Conservation (phyloP, 2,113 vertebrate species). For the Macroglossus sobrinus region DNA sequence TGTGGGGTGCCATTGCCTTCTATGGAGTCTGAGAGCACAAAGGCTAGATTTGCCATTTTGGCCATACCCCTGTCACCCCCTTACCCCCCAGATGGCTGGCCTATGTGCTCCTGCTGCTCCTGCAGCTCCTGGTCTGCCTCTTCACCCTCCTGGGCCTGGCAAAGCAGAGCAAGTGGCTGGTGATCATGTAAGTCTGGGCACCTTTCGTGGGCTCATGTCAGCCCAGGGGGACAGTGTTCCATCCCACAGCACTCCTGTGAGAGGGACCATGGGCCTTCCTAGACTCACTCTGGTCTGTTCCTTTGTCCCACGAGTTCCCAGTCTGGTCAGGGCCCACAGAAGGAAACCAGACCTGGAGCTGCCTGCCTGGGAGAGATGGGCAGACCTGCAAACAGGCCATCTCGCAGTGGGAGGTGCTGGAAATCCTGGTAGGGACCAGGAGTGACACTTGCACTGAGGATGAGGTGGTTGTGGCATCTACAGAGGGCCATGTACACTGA, state of each 20-base stretch:
- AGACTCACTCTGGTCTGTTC: not conserved
- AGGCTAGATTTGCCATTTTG: not conserved
- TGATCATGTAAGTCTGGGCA: constrained; percentile 86
- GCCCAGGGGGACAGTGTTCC: not conserved
- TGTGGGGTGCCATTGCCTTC: not conserved
- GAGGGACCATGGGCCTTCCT: fast-evolving
- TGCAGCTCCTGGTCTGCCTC: constrained; percentile 91
- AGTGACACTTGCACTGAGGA: fast-evolving
- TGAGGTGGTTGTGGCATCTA: fast-evolving
- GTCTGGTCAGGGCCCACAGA: no score
- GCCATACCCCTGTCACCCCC: not conserved
- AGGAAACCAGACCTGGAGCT: not conserved
- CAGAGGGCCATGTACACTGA: fast-evolving
- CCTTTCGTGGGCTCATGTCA: no score
- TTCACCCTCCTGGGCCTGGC: constrained; percentile 93
- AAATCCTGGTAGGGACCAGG: fast-evolving
- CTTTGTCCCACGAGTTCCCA: not conserved
- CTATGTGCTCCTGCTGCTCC: constrained; percentile 88
- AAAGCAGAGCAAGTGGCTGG: constrained; percentile 94
- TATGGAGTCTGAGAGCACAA: fast-evolving
- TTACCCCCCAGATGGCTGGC: constrained; percentile 88
- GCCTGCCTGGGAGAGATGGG: not conserved
- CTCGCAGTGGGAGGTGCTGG: fast-evolving
- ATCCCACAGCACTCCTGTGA: not conserved
- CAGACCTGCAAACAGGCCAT: not conserved